These are phyloP conservation scores for Neelides sp. DNA, from an alignment of 1,140 invertebrate genomes.

Conservation along the genomic window DNA sequence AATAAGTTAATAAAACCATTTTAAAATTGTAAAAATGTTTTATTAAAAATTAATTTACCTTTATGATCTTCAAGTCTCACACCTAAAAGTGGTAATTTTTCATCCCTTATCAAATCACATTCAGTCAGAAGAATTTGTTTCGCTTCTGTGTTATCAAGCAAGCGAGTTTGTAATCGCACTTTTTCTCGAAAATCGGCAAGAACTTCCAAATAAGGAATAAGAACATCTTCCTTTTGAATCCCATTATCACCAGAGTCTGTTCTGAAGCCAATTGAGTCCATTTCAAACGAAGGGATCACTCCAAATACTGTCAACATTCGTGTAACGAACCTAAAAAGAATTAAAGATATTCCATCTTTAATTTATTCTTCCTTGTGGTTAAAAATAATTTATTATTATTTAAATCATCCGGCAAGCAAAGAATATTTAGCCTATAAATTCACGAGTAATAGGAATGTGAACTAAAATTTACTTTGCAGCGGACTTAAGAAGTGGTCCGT, in stretches of 20 bases:
- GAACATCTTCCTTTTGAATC: slow-evolving; percentile 50
- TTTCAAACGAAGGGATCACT: slow-evolving; percentile 46
- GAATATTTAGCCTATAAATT: no score
- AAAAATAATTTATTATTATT: not conserved
- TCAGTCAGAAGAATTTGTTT: slow-evolving; percentile 66
- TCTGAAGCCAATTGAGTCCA: slow-evolving; percentile 63
- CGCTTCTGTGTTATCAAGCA: slow-evolving; percentile 39
- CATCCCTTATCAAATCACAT: slow-evolving; percentile 81
- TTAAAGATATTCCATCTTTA: slow-evolving; percentile 27
- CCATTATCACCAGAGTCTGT: slow-evolving; percentile 35
- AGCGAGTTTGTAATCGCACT: slow-evolving; percentile 55
- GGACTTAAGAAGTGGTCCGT: slow-evolving; percentile 49
- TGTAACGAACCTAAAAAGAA: slow-evolving; percentile 55
- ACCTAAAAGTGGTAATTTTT: slow-evolving; percentile 74
- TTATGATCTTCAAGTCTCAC: slow-evolving; percentile 86
- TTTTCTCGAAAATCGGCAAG: slow-evolving; percentile 73
- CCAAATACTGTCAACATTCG: slow-evolving; percentile 81
- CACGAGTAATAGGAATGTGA: not conserved
- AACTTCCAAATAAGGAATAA: slow-evolving; percentile 78
- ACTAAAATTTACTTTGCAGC: slow-evolving; percentile 40
- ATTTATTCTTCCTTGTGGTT: not conserved
- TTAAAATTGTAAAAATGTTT: not conserved
- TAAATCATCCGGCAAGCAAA: no score
- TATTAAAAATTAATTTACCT: slow-evolving; percentile 35
- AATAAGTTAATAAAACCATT: not conserved